phyloP scores from a whole-genome alignment of 2,113 vertebrate genomes.

The Mesembrinibis cayennensis region DNA sequence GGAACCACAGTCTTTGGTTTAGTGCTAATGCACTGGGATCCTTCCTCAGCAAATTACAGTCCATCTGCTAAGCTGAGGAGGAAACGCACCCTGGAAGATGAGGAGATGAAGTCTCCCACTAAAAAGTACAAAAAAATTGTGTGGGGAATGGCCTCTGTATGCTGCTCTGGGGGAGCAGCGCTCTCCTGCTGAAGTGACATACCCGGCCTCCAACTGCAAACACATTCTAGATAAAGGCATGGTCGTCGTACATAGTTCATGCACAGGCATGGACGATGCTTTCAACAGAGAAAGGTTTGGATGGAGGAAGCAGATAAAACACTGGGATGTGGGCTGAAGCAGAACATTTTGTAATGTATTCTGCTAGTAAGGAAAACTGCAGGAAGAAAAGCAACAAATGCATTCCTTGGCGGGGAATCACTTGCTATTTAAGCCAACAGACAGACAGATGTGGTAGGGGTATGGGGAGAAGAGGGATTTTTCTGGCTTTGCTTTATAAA shows the following conservation, averaged over 20 bases:
- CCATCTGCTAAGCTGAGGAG: not conserved
- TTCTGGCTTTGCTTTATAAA: constrained; percentile 48
- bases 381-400: constrained; percentile 22
- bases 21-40: not conserved
- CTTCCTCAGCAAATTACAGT: not conserved
- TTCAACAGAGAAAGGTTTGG: not conserved
- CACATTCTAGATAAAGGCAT: not conserved
- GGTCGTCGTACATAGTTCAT: fast-evolving
- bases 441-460: constrained; percentile 29
- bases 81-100: not conserved
- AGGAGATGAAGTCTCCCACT: not conserved
- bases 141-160: not conserved
- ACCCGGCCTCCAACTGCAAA: not conserved
- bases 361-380: not conserved
- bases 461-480: constrained; percentile 4
- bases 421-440: constrained; percentile 12
- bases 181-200: not conserved
- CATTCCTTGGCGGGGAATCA: not conserved
- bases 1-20: not conserved
- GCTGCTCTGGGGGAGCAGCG: not conserved
- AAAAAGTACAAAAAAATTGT: not conserved
- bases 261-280: not conserved
- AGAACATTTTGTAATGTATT: not conserved
- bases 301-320: not conserved
- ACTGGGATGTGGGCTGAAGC: not conserved